Evolutionary conservation across 2,797 vertebrate genomes (phyloP).

Genomic region (Characodon lateralis): DNA sequence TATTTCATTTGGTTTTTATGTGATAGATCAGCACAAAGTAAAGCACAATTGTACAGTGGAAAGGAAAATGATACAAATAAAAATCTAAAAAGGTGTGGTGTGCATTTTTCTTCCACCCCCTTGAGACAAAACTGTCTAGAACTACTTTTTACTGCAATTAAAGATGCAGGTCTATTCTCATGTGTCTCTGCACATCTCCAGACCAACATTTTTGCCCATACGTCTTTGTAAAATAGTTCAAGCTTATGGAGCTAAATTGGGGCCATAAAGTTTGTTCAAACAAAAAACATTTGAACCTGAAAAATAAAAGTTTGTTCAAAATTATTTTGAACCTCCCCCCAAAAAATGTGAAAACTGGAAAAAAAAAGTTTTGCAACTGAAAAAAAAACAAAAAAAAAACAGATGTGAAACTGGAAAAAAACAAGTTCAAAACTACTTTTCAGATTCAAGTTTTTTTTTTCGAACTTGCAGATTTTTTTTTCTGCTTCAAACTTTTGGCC

Average conservation of each 20-base stretch:
- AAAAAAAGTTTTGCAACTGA: accelerated
- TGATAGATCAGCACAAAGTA: background rate
- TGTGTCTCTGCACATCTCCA: background rate
- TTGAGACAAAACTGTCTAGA: background rate
- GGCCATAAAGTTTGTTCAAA: too few relatives aligned
- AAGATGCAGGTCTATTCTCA: background rate
- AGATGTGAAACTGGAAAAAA: too few relatives aligned
- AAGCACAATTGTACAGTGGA: background rate
- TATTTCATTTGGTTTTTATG: background rate
- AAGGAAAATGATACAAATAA: background rate
- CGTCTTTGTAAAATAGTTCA: background rate
- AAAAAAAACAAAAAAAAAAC: too few relatives aligned
- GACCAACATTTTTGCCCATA: background rate
- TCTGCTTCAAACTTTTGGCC: too few relatives aligned
- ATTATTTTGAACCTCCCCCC: too few relatives aligned
- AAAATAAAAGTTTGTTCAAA: too few relatives aligned
- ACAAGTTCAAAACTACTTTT: too few relatives aligned
- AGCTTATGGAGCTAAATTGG: too few relatives aligned
- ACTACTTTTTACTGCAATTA: background rate
- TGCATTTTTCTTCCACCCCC: background rate
- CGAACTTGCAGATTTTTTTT: too few relatives aligned
- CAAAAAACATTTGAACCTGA: too few relatives aligned
- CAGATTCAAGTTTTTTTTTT: too few relatives aligned
- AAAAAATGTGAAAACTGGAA: too few relatives aligned
- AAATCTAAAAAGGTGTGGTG: background rate